A percentile compares a stretch with the other conserved stretches of the same genome.
Conservation (phyloP, 2,888 invertebrate genomes). For the Dicroscelio sp. region DNA sequence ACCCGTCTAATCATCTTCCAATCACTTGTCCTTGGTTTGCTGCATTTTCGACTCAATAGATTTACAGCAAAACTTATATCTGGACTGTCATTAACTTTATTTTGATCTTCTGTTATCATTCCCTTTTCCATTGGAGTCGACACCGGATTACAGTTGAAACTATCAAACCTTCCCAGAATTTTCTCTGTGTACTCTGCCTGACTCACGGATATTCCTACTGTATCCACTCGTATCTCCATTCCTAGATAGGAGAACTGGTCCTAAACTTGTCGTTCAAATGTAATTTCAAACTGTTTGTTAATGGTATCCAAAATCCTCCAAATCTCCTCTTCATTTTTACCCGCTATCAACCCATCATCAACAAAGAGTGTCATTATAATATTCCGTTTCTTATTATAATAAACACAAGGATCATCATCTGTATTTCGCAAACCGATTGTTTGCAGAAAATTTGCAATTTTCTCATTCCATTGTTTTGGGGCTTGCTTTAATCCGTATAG, state of each 20-base stretch:
- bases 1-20: not conserved
- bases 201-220: not conserved
- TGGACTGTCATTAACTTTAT: not conserved
- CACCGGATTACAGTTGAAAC: not conserved
- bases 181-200: not conserved
- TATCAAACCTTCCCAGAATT: not conserved
- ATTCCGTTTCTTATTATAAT: conserved; percentile 1
- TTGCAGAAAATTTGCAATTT: not conserved
- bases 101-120: not conserved
- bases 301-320: not conserved
- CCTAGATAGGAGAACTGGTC: not conserved
- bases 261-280: not conserved
- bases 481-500: conserved; percentile 86
- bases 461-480: not conserved
- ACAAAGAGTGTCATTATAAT: not conserved
- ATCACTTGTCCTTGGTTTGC: not conserved
- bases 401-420: conserved; percentile 16
- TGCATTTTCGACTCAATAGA: not conserved
- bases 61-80: not conserved
- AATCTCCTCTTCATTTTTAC: not conserved
- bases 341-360: conserved; percentile 25
- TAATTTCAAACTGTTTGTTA: conserved; percentile 21
- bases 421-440: not conserved
- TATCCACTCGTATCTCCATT: not conserved
- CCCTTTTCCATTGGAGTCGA: not conserved